phyloP scores from a whole-genome alignment of 2,888 invertebrate genomes.

The Tiliacea aurago region DNA sequence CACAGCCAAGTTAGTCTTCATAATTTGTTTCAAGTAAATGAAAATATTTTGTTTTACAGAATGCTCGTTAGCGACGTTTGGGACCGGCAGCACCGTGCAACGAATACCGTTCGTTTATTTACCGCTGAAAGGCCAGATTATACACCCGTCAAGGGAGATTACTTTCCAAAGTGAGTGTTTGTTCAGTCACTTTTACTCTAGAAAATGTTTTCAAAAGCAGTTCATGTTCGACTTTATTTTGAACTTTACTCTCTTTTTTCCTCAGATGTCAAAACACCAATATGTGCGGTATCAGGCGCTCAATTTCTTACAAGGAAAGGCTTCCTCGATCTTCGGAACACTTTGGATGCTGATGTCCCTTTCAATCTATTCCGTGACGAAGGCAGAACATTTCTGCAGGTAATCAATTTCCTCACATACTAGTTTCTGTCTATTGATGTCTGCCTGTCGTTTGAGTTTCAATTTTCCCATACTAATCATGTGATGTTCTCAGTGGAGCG shows the following conservation, averaged over 20 bases:
- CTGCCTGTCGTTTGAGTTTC: neutral
- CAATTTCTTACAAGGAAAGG: conserved; percentile 95
- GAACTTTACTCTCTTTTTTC: conserved; percentile 34
- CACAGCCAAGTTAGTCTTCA: conserved; percentile 31
- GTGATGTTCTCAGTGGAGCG: conserved; percentile 93
- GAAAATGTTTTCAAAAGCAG: neutral
- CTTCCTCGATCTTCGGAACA: conserved; percentile 95
- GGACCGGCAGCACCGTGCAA: conserved; percentile 92
- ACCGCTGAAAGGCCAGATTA: conserved; percentile 96
- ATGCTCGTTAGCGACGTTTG: conserved; percentile 95
- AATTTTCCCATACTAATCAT: conserved; percentile 60
- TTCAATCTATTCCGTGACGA: conserved; percentile 95
- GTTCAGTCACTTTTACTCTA: neutral
- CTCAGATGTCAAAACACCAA: conserved; percentile 94
- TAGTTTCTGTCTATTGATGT: conserved; percentile 8
- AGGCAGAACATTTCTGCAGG: conserved; percentile 95
- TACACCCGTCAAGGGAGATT: conserved; percentile 96
- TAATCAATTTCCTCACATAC: conserved; percentile 72
- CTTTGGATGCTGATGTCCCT: conserved; percentile 94
- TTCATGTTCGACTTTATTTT: neutral
- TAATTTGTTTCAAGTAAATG: conserved; percentile 28
- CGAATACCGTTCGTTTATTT: conserved; percentile 96
- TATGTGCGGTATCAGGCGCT: conserved; percentile 96
- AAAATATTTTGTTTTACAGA: conserved; percentile 89
- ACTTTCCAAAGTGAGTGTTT: conserved; percentile 92